phyloP scores from a whole-genome alignment of 23 tunicate species.

The Ascidia mentula region DNA sequence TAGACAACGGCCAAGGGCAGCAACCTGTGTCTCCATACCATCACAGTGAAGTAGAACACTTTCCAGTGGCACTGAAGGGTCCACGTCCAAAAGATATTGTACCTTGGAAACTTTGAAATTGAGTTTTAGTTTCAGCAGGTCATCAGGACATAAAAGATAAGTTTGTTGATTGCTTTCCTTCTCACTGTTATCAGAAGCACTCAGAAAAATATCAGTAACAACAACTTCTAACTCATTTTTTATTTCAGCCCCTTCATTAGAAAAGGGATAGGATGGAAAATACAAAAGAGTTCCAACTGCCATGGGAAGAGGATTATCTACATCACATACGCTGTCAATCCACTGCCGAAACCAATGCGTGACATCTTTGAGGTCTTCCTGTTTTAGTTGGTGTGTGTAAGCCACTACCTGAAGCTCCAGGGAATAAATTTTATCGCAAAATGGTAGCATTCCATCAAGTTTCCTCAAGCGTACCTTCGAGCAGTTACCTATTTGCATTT shows the following conservation, averaged over 20 bases:
- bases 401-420: slow-evolving; percentile 13
- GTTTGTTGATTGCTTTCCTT: background rate
- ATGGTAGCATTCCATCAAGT: slow-evolving; percentile 13
- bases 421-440: slow-evolving; percentile 12
- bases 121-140: slow-evolving; percentile 13
- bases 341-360: slow-evolving; percentile 45
- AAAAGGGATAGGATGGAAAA: slow-evolving; percentile 18
- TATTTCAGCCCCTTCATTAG: background rate
- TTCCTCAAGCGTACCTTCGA: slow-evolving; percentile 61
- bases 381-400: too few relatives aligned
- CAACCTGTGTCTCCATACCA: slow-evolving; percentile 35
- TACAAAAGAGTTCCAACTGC: slow-evolving; percentile 42
- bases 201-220: slow-evolving; percentile 8
- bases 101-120: slow-evolving; percentile 2
- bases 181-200: background rate
- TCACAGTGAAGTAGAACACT: slow-evolving; percentile 30
- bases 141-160: slow-evolving; percentile 19
- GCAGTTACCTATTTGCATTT: slow-evolving; percentile 57
- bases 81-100: slow-evolving; percentile 14
- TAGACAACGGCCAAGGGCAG: slow-evolving; percentile 18
- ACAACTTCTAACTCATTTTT: slow-evolving; percentile 38
- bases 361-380: background rate
- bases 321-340: slow-evolving; percentile 43
- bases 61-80: slow-evolving; percentile 24
- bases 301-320: slow-evolving; percentile 56